A percentile compares a stretch with the other conserved stretches of the same genome.
Evolutionary conservation across 2,797 vertebrate genomes (phyloP).

Genomic region (Streptopelia turtur): DNA sequence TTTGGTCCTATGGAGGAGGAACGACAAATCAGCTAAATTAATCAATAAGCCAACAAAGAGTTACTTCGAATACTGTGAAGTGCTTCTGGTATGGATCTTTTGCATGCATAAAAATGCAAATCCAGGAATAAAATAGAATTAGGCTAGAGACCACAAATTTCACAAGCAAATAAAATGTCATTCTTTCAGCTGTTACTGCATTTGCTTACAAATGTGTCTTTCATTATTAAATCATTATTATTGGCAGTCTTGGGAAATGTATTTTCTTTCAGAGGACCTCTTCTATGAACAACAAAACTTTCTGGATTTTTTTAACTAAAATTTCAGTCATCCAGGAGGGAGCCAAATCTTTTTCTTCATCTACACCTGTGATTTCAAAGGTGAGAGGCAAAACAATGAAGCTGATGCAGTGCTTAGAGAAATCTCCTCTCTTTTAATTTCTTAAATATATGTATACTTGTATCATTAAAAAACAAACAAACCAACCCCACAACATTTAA

Average conservation of each 20-base stretch:
- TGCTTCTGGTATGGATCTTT: not conserved
- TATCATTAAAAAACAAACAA: not conserved
- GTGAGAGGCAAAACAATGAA: not conserved
- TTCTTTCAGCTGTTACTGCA: not conserved
- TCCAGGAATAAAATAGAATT: not conserved
- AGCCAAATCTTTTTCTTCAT: not conserved
- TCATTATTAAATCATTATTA: not conserved
- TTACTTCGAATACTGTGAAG: not conserved
- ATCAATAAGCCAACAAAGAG: not conserved
- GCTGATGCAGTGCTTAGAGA: not conserved
- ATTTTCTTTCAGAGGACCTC: not conserved
- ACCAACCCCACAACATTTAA: not conserved
- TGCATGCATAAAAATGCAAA: not conserved
- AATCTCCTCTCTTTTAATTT: not conserved
- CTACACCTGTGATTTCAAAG: not conserved
- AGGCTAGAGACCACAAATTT: not conserved
- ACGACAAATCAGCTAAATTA: not conserved
- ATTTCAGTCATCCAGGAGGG: not conserved
- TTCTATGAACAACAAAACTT: not conserved
- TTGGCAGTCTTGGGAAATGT: not conserved
- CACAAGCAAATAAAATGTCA: not conserved
- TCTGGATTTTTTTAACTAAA: not conserved
- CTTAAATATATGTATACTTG: not conserved
- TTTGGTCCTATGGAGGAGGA: slow-evolving; percentile 86
- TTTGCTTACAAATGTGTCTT: not conserved